Evolutionary conservation across 35 echinoderm and acorn worm genomes (phyloP).

Genomic region (Hemicentrotus pulcherrimus): DNA sequence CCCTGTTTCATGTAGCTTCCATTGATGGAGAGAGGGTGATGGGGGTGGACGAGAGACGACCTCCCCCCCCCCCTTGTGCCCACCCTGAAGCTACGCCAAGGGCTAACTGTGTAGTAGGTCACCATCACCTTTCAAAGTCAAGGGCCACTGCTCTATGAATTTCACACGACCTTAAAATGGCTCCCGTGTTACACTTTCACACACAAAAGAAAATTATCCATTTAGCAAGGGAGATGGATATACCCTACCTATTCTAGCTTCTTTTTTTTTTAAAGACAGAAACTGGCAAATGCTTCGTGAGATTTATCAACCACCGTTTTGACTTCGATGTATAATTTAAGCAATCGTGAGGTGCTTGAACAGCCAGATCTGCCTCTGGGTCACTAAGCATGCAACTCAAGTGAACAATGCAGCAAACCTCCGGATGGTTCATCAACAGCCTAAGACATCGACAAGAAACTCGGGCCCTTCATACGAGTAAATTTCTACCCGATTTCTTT

Average conservation of each 20-base stretch:
- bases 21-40: too few species aligned
- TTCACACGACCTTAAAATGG: constrained; percentile 8
- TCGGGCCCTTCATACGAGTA: too few species aligned
- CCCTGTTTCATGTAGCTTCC: too few species aligned
- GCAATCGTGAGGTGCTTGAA: neutral
- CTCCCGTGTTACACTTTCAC: neutral
- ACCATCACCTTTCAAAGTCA: neutral
- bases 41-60: too few species aligned
- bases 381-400: neutral
- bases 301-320: neutral
- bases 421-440: neutral
- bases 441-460: too few species aligned
- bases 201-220: neutral
- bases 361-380: neutral
- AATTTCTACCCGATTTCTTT: too few species aligned
- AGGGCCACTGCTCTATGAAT: neutral
- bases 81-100: too few species aligned
- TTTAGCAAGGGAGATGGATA: neutral
- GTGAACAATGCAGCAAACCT: neutral
- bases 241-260: neutral
- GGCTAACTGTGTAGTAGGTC: neutral
- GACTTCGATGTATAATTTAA: neutral
- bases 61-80: too few species aligned
- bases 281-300: neutral
- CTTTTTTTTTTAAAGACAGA: neutral